Evolutionary conservation across 2,797 vertebrate genomes (phyloP).

Genomic region (Moxostoma hubbsi): DNA sequence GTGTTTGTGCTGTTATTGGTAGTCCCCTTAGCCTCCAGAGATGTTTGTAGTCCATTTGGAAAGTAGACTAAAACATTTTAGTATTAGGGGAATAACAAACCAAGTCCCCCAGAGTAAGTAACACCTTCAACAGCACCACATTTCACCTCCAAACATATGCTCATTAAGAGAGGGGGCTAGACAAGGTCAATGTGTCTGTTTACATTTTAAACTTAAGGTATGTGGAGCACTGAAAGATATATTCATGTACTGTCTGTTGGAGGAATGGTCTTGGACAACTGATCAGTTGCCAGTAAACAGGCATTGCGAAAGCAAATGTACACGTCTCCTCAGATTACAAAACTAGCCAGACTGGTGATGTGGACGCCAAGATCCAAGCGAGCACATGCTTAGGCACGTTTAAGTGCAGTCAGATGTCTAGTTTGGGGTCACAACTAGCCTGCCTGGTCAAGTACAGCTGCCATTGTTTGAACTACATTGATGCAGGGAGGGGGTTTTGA

Average conservation of each 20-base stretch:
- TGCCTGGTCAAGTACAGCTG: slow-evolving; percentile 1
- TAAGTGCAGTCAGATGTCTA: slow-evolving; percentile 11
- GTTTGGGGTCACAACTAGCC: slow-evolving; percentile 32
- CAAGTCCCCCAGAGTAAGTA: background rate
- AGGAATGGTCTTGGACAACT: background rate
- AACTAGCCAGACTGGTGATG: slow-evolving; percentile 45
- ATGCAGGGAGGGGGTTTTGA: background rate
- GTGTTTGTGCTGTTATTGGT: slow-evolving; percentile 42
- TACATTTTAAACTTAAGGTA: too few species aligned
- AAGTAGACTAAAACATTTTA: slow-evolving; percentile 21
- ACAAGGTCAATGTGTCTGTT: too few species aligned
- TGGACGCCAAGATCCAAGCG: slow-evolving; percentile 29
- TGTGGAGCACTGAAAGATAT: slow-evolving; percentile 2
- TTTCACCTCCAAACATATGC: too few species aligned
- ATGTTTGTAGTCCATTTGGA: slow-evolving; percentile 5
- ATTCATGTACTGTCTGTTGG: slow-evolving; percentile 1
- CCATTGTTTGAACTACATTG: background rate
- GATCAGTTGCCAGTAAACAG: slow-evolving; percentile 60
- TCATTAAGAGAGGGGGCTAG: too few species aligned
- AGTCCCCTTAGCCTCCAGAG: slow-evolving; percentile 17
- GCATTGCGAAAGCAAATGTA: slow-evolving; percentile 58
- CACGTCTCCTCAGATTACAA: slow-evolving; percentile 56
- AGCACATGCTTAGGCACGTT: slow-evolving; percentile 34
- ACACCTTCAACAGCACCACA: too few species aligned
- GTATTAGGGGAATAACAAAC: slow-evolving; percentile 31